phyloP scores from a whole-genome alignment of 2,113 vertebrate genomes.

The Oreocharis arfaki region DNA sequence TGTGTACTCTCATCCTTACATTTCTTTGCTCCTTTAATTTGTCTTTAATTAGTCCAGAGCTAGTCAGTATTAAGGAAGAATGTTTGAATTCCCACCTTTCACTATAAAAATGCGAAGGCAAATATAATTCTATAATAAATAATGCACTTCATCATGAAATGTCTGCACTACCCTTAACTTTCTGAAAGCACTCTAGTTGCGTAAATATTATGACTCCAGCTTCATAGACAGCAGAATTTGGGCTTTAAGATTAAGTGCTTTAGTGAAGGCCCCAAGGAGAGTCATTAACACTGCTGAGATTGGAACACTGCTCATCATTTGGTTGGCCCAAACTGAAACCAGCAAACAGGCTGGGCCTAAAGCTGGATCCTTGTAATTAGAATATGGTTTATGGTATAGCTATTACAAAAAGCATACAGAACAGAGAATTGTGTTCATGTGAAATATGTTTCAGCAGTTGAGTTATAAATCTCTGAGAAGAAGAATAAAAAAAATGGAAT shows the following conservation, averaged over 20 bases:
- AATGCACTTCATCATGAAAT: not conserved
- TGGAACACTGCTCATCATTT: not conserved
- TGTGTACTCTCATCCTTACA: not conserved
- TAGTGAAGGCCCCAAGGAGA: not conserved
- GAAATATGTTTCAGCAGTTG: not conserved
- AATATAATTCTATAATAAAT: not conserved
- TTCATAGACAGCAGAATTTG: not conserved
- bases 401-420: not conserved
- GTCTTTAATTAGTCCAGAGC: not conserved
- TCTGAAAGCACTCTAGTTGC: not conserved
- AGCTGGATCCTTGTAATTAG: not conserved
- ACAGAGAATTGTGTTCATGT: not conserved
- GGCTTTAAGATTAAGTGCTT: not conserved
- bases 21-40: not conserved
- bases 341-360: not conserved
- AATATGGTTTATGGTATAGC: not conserved
- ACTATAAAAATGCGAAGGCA: not conserved
- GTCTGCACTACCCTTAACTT: not conserved
- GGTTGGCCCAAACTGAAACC: not conserved
- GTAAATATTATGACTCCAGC: not conserved
- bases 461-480: not conserved
- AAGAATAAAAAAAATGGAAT: not conserved
- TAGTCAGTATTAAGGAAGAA: not conserved
- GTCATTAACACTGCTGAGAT: not conserved
- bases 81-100: not conserved